phyloP scores from a whole-genome alignment of 2,888 invertebrate genomes.

The Drosophila yooni region DNA sequence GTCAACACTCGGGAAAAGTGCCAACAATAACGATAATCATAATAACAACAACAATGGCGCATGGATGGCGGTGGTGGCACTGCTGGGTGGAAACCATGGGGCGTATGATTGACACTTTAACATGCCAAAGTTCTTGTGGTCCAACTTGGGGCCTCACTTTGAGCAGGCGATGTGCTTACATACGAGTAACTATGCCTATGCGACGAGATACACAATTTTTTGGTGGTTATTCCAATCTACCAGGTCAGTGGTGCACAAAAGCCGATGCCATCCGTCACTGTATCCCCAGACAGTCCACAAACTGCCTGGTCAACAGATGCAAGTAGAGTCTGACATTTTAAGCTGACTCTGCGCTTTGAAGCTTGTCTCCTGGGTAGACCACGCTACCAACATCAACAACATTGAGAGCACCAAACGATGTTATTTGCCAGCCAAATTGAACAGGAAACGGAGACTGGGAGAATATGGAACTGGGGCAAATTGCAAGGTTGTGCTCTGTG shows the following conservation, averaged over 20 bases:
- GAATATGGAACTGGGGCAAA: conserved; percentile 19
- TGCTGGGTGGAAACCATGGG: neutral
- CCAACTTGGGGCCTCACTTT: neutral
- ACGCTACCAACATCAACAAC: neutral
- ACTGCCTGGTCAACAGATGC: conserved; percentile 11
- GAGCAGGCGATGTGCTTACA: neutral
- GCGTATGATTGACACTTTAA: conserved; percentile 37
- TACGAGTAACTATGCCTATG: conserved; percentile 4
- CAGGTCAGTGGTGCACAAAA: conserved; percentile 6
- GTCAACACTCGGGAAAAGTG: neutral
- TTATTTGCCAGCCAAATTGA: conserved; percentile 21
- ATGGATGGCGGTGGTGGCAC: conserved; percentile 3
- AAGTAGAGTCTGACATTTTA: conserved; percentile 12
- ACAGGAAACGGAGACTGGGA: neutral
- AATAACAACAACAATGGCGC: conserved; percentile 15
- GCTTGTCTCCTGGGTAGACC: conserved; percentile 13
- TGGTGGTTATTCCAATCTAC: conserved; percentile 5
- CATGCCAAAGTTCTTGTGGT: conserved; percentile 1
- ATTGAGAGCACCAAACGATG: conserved; percentile 21
- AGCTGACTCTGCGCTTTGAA: conserved; percentile 40
- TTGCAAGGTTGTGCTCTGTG: conserved; percentile 23
- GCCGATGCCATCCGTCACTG: neutral
- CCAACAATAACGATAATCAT: conserved; percentile 44
- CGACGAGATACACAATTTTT: conserved; percentile 6
- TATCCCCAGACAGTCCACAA: neutral